These are phyloP conservation scores for Petroica traversi DNA, from an alignment of 2,113 vertebrate species.

Conservation along the genomic window DNA sequence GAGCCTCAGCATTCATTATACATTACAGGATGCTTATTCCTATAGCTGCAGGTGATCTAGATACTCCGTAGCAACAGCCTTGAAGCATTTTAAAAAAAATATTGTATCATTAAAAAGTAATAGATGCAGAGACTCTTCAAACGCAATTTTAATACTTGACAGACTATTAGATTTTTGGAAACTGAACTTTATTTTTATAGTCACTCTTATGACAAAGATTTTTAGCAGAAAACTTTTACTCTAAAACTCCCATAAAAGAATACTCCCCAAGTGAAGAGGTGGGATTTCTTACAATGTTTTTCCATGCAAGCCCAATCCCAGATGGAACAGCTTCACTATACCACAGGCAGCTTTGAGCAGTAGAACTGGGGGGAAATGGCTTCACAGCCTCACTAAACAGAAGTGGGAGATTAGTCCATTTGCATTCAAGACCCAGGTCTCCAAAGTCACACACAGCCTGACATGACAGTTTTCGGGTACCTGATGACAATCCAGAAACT, in stretches of 20 bases:
- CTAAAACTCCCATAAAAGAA: neutral
- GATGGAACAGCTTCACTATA: rapidly evolving
- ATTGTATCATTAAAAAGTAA: conserved; percentile 5
- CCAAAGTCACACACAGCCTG: neutral
- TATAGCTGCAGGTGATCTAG: conserved; percentile 35
- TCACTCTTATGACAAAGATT: neutral
- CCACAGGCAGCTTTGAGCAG: neutral
- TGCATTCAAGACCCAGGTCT: neutral
- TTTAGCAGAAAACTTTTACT: neutral
- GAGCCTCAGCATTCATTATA: conserved; percentile 27
- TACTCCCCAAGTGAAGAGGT: neutral
- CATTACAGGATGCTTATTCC: conserved; percentile 8
- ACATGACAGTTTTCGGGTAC: conserved; percentile 40
- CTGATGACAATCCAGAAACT: conserved; percentile 27
- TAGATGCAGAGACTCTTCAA: neutral
- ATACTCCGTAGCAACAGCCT: neutral
- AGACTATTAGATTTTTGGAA: neutral
- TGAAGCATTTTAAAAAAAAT: neutral
- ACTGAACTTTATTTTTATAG: neutral
- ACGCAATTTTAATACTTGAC: neutral
- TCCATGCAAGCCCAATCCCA: neutral
- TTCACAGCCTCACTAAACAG: neutral
- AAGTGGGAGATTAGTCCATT: neutral
- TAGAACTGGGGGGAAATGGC: rapidly evolving
- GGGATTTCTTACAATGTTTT: neutral